Base-by-base conservation (phyloP, 2,888 invertebrate species). In the Catocala nupta region DNA sequence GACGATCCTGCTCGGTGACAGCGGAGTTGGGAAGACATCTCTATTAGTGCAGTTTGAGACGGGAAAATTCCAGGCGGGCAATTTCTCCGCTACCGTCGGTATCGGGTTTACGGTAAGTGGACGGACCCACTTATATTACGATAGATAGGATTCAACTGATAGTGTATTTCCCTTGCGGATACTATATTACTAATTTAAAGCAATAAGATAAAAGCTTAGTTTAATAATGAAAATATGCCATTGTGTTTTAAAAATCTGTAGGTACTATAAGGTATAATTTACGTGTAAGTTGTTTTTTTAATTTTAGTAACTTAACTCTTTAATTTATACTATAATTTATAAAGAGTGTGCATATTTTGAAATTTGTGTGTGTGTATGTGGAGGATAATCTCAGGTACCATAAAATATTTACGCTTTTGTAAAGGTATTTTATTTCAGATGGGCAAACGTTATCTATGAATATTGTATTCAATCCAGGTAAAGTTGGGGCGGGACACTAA, bases 1-100 rank as follows among this genome's bases (percentile, higher is more conserved):
- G 98, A 98, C 98, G 65, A 98, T 98, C 79, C 95, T 98, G n/a
- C 95, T 98, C 42, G 98, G 98, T 0, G 98, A 98, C 93, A 98
- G 98, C 71, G 98, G 98, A 6, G 98, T 98, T 12, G 98, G 98
- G 6, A 98, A 98, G 92, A 98, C 98, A 0, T 98, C 98, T 3
- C 95, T 99, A 57, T 94, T 99, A 68, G 98, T 98, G 39, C 98
- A 98, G 93, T 99, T 98, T 88, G 98, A 98, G 90, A 98, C 98
- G 11, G 98, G 98, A 56, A 97, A 96, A 91, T 98, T 98, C 89
- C 97, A 98, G 85, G 95, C 96, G 0, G 98, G 98, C 6, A 98
- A 97, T 78, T 99, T 98, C 90, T 98, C 98, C 0, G 98, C 98
- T 7, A 99, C 98, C 0, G 98, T 99, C 57, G 98, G 98, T 58